A percentile compares a stretch with the other conserved stretches of the same genome.
These are phyloP conservation scores for Columba guinea DNA, from an alignment of 2,797 vertebrate genomes.

Conservation along the genomic window DNA sequence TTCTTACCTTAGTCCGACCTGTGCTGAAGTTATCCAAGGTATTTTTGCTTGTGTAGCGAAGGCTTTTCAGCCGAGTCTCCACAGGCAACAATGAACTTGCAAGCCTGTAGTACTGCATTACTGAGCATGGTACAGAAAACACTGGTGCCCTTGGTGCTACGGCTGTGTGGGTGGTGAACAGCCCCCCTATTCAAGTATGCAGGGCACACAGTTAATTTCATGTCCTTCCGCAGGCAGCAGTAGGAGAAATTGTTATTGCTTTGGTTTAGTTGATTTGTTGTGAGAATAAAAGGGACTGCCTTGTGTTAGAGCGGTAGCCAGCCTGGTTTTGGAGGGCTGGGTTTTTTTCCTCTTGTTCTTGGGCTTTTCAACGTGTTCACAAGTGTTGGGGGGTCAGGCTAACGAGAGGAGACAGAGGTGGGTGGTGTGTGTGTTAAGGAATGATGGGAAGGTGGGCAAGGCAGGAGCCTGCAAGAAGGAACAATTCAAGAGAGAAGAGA, in stretches of 20 bases:
- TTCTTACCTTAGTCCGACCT: neutral
- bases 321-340: neutral
- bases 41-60: neutral
- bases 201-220: neutral
- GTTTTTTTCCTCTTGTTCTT: neutral
- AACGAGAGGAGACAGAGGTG: neutral
- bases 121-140: neutral
- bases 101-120: neutral
- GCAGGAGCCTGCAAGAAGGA: neutral
- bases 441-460: neutral
- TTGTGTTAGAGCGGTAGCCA: neutral
- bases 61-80: neutral
- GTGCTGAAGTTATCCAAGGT: neutral
- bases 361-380: neutral
- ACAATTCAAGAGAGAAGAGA: rapidly evolving
- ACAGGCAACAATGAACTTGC: neutral
- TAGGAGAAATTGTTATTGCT: neutral
- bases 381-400: neutral
- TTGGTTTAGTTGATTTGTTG: neutral
- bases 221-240: neutral
- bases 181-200: neutral
- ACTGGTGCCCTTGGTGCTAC: neutral
- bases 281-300: neutral
- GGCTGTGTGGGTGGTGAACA: neutral
- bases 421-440: neutral